Conservation (phyloP, 2,888 invertebrate species). For the Leptinotarsa haldemani region DNA sequence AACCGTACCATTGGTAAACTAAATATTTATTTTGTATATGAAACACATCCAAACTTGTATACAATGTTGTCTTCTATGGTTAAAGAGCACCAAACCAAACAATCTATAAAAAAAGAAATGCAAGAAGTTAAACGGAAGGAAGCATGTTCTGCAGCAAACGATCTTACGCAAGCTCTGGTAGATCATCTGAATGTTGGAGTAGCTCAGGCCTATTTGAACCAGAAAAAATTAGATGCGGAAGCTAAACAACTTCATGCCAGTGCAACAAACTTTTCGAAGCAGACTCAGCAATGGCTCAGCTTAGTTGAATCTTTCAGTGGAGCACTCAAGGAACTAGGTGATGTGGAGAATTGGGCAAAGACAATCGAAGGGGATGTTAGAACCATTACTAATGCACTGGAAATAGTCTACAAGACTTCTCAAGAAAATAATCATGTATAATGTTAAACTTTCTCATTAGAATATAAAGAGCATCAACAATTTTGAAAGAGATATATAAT, state of each 20-base stretch:
- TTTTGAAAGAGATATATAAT: too few species aligned
- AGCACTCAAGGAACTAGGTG: slow-evolving; percentile 94
- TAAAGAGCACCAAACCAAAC: slow-evolving; percentile 88
- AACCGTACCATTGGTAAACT: too few species aligned
- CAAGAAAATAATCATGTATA: slow-evolving; percentile 27
- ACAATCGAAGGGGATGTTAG: slow-evolving; percentile 97
- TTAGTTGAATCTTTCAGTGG: slow-evolving; percentile 89
- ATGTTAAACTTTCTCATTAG: too few species aligned
- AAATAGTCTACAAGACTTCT: slow-evolving; percentile 87
- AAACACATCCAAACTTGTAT: neutral
- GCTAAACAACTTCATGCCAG: slow-evolving; percentile 95
- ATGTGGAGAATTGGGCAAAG: slow-evolving; percentile 98
- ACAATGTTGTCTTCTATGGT: slow-evolving; percentile 86
- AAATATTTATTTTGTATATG: slow-evolving; percentile 7
- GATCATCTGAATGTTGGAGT: slow-evolving; percentile 98
- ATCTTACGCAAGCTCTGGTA: slow-evolving; percentile 91
- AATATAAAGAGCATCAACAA: too few species aligned
- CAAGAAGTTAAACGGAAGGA: slow-evolving; percentile 95
- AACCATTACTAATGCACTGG: slow-evolving; percentile 90
- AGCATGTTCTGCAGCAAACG: slow-evolving; percentile 91
- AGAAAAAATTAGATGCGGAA: slow-evolving; percentile 96
- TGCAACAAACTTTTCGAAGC: slow-evolving; percentile 94
- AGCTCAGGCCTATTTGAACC: slow-evolving; percentile 97
- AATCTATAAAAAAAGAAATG: slow-evolving; percentile 80
- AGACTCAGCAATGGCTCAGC: slow-evolving; percentile 96